These are phyloP conservation scores for Megaceryle alcyon DNA, from an alignment of 2,797 vertebrate genomes.

Conservation along the genomic window DNA sequence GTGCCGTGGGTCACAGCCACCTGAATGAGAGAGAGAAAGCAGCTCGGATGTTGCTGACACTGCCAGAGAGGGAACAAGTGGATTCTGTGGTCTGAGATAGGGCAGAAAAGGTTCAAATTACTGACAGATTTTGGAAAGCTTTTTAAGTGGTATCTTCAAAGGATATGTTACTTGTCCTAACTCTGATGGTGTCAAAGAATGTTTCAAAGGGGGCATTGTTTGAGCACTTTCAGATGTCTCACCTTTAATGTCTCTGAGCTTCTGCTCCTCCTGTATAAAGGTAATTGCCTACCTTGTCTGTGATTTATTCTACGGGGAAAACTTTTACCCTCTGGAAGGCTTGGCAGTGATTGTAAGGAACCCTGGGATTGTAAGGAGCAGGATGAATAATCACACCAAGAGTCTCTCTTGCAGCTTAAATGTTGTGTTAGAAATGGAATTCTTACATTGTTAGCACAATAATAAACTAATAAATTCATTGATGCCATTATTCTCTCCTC, in stretches of 20 bases:
- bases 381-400: background rate
- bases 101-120: conserved; percentile 36
- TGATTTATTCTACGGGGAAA: background rate
- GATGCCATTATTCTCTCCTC: background rate
- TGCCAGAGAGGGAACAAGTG: background rate
- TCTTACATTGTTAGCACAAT: background rate
- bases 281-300: background rate
- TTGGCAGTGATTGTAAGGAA: background rate
- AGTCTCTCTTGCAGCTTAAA: background rate
- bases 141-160: conserved; percentile 61
- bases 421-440: background rate
- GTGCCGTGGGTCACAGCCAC: background rate
- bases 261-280: conserved; percentile 4
- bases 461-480: background rate
- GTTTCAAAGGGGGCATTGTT: conserved; percentile 45
- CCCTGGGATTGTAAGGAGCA: background rate
- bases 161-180: conserved; percentile 10
- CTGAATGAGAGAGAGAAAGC: background rate
- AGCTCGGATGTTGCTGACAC: background rate
- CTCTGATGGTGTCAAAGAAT: conserved; percentile 49
- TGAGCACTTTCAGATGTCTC: conserved; percentile 48
- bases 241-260: conserved; percentile 38
- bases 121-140: conserved; percentile 46
- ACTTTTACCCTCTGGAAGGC: background rate
- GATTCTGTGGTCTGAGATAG: background rate